Conservation (phyloP, 2,888 invertebrate genomes). For the Himalopsyche kuldschensis region DNA sequence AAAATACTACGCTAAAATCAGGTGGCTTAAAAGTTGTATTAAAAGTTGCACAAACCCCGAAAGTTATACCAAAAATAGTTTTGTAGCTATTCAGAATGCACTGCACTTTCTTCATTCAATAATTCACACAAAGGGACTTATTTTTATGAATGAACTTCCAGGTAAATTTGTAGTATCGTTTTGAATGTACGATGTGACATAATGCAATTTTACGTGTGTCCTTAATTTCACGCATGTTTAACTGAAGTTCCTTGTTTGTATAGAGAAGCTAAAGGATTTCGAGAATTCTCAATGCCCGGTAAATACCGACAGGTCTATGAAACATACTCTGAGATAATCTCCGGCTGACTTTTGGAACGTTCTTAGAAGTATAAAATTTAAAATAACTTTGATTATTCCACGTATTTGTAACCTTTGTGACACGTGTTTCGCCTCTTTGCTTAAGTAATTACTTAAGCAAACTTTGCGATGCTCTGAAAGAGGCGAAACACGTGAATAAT, state of each 20-base stretch:
- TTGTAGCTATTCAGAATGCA: too few species aligned
- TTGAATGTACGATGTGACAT: neutral
- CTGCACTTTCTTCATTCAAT: neutral
- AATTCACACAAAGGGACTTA: neutral
- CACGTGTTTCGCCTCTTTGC: too few species aligned
- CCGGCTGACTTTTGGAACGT: neutral
- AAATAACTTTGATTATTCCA: too few species aligned
- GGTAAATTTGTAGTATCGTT: neutral
- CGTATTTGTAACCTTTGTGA: too few species aligned
- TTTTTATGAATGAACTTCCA: neutral
- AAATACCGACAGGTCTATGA: neutral
- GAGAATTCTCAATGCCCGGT: neutral
- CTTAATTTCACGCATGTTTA: conserved; percentile 37
- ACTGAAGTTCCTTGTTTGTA: conserved; percentile 30
- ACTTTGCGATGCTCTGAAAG: too few species aligned
- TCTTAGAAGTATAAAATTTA: too few species aligned
- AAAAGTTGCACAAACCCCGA: neutral
- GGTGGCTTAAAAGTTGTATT: neutral
- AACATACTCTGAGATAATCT: neutral
- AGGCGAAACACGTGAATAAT: too few species aligned
- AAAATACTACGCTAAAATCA: neutral
- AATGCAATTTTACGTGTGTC: conserved; percentile 8
- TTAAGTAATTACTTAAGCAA: too few species aligned
- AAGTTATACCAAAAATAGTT: neutral
- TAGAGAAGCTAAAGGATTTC: neutral